Evolutionary conservation across 2,888 invertebrate species (phyloP).

Genomic region (Napeogenes inachia): DNA sequence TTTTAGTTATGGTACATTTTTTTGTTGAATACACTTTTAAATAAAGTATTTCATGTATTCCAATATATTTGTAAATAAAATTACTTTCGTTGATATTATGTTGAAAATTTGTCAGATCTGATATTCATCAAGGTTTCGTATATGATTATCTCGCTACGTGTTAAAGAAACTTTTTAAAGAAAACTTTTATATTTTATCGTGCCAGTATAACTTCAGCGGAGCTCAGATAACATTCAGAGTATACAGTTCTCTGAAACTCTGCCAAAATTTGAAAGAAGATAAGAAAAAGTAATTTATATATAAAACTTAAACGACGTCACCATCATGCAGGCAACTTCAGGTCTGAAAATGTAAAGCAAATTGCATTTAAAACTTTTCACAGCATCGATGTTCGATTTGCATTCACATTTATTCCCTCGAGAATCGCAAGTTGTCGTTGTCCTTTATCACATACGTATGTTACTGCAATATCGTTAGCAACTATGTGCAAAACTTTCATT

Average conservation of each 20-base stretch:
- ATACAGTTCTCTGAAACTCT: not conserved
- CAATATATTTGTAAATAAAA: too few relatives aligned
- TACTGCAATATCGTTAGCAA: slow-evolving; percentile 3
- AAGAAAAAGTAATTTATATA: not conserved
- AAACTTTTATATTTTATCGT: not conserved
- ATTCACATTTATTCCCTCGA: not conserved
- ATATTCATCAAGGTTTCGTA: too few relatives aligned
- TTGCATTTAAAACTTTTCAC: not conserved
- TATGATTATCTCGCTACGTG: too few relatives aligned
- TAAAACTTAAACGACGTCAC: too few relatives aligned
- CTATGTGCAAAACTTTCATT: slow-evolving; percentile 1
- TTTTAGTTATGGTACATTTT: too few relatives aligned
- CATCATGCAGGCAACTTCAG: too few relatives aligned
- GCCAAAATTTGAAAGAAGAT: not conserved
- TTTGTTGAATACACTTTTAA: too few relatives aligned
- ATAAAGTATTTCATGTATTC: too few relatives aligned
- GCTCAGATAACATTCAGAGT: not conserved
- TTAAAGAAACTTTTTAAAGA: not conserved
- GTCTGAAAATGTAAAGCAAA: not conserved
- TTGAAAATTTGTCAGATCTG: too few relatives aligned
- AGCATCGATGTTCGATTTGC: not conserved
- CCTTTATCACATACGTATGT: slow-evolving; percentile 2
- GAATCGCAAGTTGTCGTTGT: not conserved
- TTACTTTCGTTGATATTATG: too few relatives aligned
- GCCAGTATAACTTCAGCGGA: not conserved